Conservation (phyloP, 92 coral and sea anemone genomes). For the Actinernus sp. region DNA sequence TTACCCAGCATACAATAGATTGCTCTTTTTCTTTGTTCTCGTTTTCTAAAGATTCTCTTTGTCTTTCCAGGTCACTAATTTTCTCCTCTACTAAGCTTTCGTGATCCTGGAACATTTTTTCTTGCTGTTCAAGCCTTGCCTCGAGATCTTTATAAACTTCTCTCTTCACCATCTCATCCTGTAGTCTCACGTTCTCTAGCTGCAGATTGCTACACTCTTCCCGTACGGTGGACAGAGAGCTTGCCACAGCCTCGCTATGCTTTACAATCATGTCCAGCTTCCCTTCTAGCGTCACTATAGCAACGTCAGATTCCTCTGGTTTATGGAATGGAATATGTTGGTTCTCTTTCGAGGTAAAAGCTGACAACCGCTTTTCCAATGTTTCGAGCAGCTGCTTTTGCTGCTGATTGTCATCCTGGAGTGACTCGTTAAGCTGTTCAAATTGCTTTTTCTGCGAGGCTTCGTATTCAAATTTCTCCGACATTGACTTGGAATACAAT, state of each 20-base stretch:
- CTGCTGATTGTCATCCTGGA: slow-evolving; percentile 42
- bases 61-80: slow-evolving; percentile 51
- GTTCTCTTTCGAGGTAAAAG: not conserved
- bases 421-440: slow-evolving; percentile 38
- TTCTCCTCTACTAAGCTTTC: slow-evolving; percentile 32
- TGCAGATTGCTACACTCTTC: slow-evolving; percentile 44
- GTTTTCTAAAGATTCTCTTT: slow-evolving; percentile 37
- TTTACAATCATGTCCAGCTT: slow-evolving; percentile 62
- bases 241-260: slow-evolving; percentile 59
- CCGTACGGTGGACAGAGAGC: slow-evolving; percentile 41
- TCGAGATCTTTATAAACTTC: slow-evolving; percentile 57
- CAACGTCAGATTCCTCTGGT: slow-evolving; percentile 12
- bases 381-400: slow-evolving; percentile 40
- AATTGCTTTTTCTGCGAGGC: slow-evolving; percentile 50
- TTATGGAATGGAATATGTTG: not conserved
- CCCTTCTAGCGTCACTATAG: slow-evolving; percentile 78
- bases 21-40: slow-evolving; percentile 57
- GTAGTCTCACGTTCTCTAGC: slow-evolving; percentile 64
- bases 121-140: slow-evolving; percentile 18
- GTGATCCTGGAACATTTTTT: slow-evolving; percentile 18
- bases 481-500: slow-evolving; percentile 78
- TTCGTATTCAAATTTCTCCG: slow-evolving; percentile 77
- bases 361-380: slow-evolving; percentile 58
- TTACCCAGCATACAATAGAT: not conserved
- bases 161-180: slow-evolving; percentile 52